Evolutionary conservation across 1,140 invertebrate genomes (phyloP).

Genomic region (Epicauta chinensis): DNA sequence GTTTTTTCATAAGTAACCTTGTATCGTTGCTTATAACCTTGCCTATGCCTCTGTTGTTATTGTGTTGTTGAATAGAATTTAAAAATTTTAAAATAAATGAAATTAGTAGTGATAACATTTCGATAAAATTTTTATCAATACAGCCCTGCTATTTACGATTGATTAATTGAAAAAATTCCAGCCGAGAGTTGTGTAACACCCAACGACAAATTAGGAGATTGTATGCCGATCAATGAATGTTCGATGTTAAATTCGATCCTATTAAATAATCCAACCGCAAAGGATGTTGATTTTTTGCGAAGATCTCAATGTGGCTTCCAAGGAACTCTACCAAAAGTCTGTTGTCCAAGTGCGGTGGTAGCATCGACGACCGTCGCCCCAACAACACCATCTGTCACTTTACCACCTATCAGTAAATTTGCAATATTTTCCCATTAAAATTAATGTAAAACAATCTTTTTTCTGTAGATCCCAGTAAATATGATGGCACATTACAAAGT

Average conservation of each 20-base stretch:
- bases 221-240: conserved; percentile 42
- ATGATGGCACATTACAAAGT: background rate
- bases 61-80: too few relatives aligned
- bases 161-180: background rate
- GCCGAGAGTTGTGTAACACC: conserved; percentile 37
- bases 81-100: too few relatives aligned
- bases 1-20: too few relatives aligned
- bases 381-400: background rate
- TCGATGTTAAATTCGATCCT: conserved; percentile 20
- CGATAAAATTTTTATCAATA: too few relatives aligned
- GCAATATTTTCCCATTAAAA: background rate
- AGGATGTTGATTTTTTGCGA: conserved; percentile 38
- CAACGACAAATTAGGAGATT: conserved; percentile 35
- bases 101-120: too few relatives aligned
- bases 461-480: too few relatives aligned
- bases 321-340: conserved; percentile 47
- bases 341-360: conserved; percentile 29
- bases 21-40: too few relatives aligned
- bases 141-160: too few relatives aligned
- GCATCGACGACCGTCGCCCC: background rate
- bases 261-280: conserved; percentile 4
- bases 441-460: too few relatives aligned
- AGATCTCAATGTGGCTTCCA: conserved; percentile 50
- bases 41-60: too few relatives aligned
- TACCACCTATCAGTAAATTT: too few relatives aligned